Evolutionary conservation across 2,113 vertebrate genomes (phyloP).

Genomic region (Oxyura jamaicensis): DNA sequence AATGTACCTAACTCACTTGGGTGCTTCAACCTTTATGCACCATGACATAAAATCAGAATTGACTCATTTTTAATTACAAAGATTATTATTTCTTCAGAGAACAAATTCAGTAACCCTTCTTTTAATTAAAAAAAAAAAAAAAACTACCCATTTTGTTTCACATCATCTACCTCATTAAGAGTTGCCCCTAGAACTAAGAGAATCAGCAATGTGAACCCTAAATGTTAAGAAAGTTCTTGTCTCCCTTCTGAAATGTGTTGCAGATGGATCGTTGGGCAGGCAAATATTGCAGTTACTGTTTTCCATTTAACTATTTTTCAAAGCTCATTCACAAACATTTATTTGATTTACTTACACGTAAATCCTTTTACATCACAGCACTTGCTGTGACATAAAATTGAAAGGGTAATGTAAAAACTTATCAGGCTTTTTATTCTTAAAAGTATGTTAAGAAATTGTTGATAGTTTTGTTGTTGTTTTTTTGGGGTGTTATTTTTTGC

Average conservation of each 20-base stretch:
- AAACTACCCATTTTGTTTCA: not conserved
- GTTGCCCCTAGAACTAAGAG: not conserved
- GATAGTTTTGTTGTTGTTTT: not conserved
- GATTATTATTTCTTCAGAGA: constrained; percentile 37
- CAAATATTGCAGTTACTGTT: not conserved
- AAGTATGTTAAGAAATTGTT: not conserved
- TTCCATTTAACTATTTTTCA: not conserved
- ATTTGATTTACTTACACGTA: not conserved
- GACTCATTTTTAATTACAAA: constrained; percentile 48
- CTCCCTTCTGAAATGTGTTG: not conserved
- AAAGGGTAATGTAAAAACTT: not conserved
- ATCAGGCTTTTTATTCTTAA: not conserved
- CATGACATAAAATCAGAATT: not conserved
- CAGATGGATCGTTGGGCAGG: not conserved
- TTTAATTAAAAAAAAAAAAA: constrained; percentile 35
- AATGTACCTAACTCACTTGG: not conserved
- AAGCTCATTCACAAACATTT: not conserved
- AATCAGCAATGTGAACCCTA: not conserved
- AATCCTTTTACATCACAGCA: not conserved
- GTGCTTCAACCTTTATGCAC: not conserved
- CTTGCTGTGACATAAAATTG: not conserved
- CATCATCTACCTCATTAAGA: not conserved
- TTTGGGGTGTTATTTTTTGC: not conserved
- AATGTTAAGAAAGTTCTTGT: not conserved
- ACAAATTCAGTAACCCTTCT: not conserved